Conservation (phyloP, 1,140 invertebrate species). For the Bombyx mori region ASM3026992v2 NC_085129.1:8702501-8703000, state of each 20-base stretch:
- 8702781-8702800: slow-evolving; percentile 23
- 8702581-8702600: slow-evolving; percentile 14
- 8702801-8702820: slow-evolving; percentile 42
- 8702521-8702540: background rate
- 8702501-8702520: no score
- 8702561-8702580: background rate
- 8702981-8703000: no score
- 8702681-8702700: background rate
- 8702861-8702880: no score
- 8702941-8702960: no score
- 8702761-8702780: slow-evolving; percentile 25
- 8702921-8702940: no score
- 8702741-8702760: slow-evolving; percentile 13
- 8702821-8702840: slow-evolving; percentile 8
- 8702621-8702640: slow-evolving; percentile 17
- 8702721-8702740: slow-evolving; percentile 12
- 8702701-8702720: no score
- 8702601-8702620: slow-evolving; percentile 22
- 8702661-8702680: slow-evolving; percentile 9
- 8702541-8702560: background rate
- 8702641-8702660: slow-evolving; percentile 14
- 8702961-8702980: no score
- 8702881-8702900: no score
- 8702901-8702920: no score
- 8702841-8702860: no score